These are phyloP conservation scores for Idaea straminata DNA, from an alignment of 2,888 invertebrate genomes.

Conservation along the genomic window DNA sequence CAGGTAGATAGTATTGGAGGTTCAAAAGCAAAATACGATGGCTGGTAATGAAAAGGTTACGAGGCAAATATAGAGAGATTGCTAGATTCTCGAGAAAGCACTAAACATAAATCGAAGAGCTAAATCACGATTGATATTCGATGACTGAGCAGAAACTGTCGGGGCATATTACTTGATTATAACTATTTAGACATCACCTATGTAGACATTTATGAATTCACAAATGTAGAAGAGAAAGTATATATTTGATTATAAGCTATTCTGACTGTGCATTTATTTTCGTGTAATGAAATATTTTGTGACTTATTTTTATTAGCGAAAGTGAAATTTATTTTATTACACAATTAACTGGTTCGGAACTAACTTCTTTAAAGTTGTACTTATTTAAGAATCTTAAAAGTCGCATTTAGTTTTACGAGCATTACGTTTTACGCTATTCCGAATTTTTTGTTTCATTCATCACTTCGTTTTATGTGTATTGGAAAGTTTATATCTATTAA, in stretches of 20 bases:
- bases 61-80: background rate
- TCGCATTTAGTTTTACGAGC: background rate
- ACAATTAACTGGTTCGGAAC: background rate
- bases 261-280: background rate
- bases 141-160: background rate
- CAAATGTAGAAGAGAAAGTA: background rate
- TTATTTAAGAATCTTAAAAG: background rate
- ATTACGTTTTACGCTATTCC: constrained; percentile 1
- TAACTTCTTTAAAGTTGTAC: background rate
- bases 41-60: background rate
- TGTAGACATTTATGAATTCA: background rate
- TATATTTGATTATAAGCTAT: background rate
- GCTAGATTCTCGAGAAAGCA: background rate
- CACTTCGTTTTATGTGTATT: background rate
- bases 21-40: background rate
- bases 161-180: background rate
- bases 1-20: background rate
- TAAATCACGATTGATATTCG: background rate
- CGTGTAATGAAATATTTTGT: constrained; percentile 1
- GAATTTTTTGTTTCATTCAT: background rate
- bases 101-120: background rate
- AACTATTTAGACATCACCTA: constrained; percentile 1
- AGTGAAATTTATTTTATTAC: background rate
- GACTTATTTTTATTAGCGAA: background rate
- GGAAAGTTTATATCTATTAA: background rate